Conservation (phyloP, 2,888 invertebrate genomes). For the Stenodera caucasica region DNA sequence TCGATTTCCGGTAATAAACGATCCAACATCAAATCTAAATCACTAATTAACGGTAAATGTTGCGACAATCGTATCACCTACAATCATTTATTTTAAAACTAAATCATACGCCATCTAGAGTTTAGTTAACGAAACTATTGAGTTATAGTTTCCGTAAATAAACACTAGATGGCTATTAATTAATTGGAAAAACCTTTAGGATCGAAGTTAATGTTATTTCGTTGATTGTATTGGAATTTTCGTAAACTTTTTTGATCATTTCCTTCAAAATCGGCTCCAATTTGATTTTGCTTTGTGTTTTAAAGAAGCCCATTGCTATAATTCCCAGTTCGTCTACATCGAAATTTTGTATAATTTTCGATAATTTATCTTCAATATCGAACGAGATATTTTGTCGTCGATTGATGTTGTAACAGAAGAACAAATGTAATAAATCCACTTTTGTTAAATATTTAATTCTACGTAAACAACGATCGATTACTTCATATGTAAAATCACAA, state of each 20-base stretch:
- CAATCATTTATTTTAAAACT: too few species aligned
- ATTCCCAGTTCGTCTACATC: constrained; percentile 70
- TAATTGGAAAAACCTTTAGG: constrained; percentile 57
- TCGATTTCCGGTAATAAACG: constrained; percentile 60
- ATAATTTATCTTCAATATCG: constrained; percentile 65
- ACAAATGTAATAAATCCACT: constrained; percentile 66
- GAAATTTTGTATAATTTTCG: constrained; percentile 60
- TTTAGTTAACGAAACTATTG: too few species aligned
- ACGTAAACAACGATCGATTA: constrained; percentile 57
- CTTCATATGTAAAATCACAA: constrained; percentile 61
- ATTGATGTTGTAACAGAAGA: constrained; percentile 67
- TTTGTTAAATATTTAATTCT: constrained; percentile 63
- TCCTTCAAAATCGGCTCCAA: constrained; percentile 55
- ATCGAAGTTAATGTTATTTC: constrained; percentile 69
- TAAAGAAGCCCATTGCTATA: constrained; percentile 76
- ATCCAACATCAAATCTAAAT: constrained; percentile 60
- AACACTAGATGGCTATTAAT: neutral
- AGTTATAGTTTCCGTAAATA: too few species aligned
- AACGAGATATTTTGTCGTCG: constrained; percentile 64
- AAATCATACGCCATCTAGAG: too few species aligned
- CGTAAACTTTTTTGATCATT: constrained; percentile 56
- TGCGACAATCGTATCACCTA: constrained; percentile 63
- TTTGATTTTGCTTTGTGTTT: constrained; percentile 68
- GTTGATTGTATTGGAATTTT: constrained; percentile 60
- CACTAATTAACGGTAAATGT: constrained; percentile 52